Percentiles rank a stretch among this genome's conserved stretches.
Conservation (phyloP, 2,888 invertebrate species). For the Xestia ashworthii region DNA sequence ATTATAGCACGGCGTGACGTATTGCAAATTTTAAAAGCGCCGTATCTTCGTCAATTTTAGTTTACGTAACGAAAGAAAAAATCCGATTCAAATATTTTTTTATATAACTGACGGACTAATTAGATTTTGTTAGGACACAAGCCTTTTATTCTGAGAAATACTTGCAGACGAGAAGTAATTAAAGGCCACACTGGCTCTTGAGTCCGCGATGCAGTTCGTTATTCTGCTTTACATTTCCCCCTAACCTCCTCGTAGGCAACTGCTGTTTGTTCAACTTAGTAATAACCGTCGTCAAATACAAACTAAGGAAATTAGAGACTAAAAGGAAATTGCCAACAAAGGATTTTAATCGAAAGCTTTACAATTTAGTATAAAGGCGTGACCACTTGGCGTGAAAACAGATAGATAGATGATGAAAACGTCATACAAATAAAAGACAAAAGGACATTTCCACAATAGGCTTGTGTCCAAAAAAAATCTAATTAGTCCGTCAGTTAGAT, state of each 20-base stretch:
- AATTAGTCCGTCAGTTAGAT: no score
- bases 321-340: constrained; percentile 17
- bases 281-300: constrained; percentile 19
- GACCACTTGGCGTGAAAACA: background rate
- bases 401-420: background rate
- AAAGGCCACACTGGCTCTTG: background rate
- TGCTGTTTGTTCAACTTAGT: constrained; percentile 19
- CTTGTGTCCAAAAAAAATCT: no score
- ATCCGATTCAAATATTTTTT: no score
- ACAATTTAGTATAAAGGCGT: background rate
- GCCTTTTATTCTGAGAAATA: background rate
- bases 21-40: no score
- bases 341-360: constrained; percentile 9
- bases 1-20: no score
- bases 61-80: no score
- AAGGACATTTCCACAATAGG: background rate
- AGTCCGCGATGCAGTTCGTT: constrained; percentile 15
- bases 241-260: constrained; percentile 9
- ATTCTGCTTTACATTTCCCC: constrained; percentile 7
- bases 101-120: no score
- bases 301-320: constrained; percentile 41
- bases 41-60: no score
- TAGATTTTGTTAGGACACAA: no score
- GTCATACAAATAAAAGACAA: background rate
- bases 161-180: background rate